These are phyloP conservation scores for Stegophylla sp. DNA, from an alignment of 2,888 invertebrate genomes.

Conservation along the genomic window DNA sequence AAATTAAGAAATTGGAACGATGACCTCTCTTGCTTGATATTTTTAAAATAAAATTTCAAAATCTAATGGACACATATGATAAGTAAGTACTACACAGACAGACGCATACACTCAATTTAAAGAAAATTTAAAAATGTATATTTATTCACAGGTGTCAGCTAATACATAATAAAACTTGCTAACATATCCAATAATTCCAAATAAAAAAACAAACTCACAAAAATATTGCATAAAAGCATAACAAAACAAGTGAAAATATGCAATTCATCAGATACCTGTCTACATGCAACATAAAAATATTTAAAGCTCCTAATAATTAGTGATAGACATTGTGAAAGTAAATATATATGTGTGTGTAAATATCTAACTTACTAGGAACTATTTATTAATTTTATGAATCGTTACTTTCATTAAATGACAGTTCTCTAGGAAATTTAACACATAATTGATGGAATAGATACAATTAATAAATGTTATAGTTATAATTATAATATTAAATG, in stretches of 20 bases:
- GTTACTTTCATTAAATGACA: not conserved
- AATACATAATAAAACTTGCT: not conserved
- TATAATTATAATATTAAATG: too few relatives aligned
- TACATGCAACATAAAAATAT: slow-evolving; percentile 14
- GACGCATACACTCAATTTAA: too few relatives aligned
- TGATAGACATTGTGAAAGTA: not conserved
- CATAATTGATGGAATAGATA: too few relatives aligned
- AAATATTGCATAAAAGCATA: slow-evolving; percentile 16
- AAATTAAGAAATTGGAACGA: too few relatives aligned
- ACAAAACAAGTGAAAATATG: slow-evolving; percentile 33
- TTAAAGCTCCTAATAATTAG: slow-evolving; percentile 15
- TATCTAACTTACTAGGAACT: not conserved
- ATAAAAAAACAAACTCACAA: slow-evolving; percentile 1
- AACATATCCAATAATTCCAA: too few relatives aligned
- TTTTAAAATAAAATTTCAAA: too few relatives aligned
- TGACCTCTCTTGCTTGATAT: too few relatives aligned
- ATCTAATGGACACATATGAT: too few relatives aligned
- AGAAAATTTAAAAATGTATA: slow-evolving; percentile 9
- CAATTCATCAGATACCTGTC: slow-evolving; percentile 33
- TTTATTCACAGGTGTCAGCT: not conserved
- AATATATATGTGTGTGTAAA: slow-evolving; percentile 12
- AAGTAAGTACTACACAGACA: too few relatives aligned
- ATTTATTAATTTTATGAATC: not conserved
- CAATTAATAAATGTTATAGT: too few relatives aligned
- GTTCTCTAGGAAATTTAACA: too few relatives aligned